phyloP scores from a whole-genome alignment of 2,113 vertebrate species.

The Labeo catla region DNA sequence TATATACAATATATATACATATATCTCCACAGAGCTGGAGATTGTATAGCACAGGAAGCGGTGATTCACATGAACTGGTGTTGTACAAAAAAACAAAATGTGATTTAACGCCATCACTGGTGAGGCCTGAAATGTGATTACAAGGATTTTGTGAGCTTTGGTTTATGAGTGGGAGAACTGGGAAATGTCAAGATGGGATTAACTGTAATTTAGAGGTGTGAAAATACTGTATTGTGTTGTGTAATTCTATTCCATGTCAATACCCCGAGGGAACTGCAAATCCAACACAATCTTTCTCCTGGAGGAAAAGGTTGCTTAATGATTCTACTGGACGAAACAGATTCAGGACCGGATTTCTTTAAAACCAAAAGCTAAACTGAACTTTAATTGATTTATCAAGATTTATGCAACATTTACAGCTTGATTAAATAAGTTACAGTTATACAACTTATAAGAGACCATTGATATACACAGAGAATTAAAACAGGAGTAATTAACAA shows the following conservation, averaged over 20 bases:
- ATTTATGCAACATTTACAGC: background rate
- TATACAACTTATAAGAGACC: background rate
- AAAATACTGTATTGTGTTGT: background rate
- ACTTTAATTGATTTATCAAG: background rate
- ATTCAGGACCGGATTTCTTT: background rate
- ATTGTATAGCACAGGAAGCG: background rate
- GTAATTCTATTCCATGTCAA: background rate
- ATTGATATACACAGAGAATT: background rate
- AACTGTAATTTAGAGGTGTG: constrained; percentile 33
- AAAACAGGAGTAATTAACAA: constrained; percentile 5
- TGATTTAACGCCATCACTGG: constrained; percentile 2
- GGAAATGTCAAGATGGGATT: constrained; percentile 41
- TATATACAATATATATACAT: no score
- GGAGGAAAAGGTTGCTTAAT: background rate
- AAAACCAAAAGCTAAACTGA: background rate
- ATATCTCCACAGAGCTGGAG: background rate
- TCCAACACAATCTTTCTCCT: background rate
- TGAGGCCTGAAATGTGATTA: constrained; percentile 25
- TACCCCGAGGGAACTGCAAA: background rate
- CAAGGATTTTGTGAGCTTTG: constrained; percentile 18
- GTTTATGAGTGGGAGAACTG: constrained; percentile 2
- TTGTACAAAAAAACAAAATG: background rate
- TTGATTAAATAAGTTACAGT: background rate
- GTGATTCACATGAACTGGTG: background rate
- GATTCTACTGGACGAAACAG: background rate